These are phyloP conservation scores for Noctua pronuba DNA, from an alignment of 2,888 invertebrate species.

Conservation along the genomic window DNA sequence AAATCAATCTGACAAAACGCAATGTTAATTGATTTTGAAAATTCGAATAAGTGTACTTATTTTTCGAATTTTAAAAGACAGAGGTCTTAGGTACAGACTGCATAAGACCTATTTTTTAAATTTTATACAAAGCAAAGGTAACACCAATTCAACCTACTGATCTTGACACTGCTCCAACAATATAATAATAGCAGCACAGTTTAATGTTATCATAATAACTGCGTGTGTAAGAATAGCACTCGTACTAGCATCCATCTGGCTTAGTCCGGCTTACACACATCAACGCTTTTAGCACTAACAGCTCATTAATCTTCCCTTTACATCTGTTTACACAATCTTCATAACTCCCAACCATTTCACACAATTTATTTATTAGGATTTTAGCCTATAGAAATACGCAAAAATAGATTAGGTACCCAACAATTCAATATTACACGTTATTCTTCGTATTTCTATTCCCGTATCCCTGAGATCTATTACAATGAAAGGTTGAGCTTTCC, in stretches of 20 bases:
- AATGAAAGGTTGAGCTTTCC: slow-evolving; percentile 55
- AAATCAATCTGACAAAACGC: neutral
- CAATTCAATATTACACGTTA: slow-evolving; percentile 28
- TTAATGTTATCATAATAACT: slow-evolving; percentile 43
- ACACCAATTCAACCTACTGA: slow-evolving; percentile 20
- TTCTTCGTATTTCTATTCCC: slow-evolving; percentile 43
- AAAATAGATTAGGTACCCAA: slow-evolving; percentile 42
- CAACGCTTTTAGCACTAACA: slow-evolving; percentile 67
- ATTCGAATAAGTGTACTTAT: neutral
- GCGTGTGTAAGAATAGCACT: slow-evolving; percentile 32
- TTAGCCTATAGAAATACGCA: slow-evolving; percentile 41
- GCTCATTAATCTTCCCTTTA: slow-evolving; percentile 71
- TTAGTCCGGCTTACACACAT: slow-evolving; percentile 69
- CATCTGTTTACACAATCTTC: slow-evolving; percentile 69
- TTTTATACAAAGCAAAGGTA: slow-evolving; percentile 7
- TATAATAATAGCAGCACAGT: slow-evolving; percentile 21
- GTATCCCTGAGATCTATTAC: slow-evolving; percentile 45
- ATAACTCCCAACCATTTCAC: slow-evolving; percentile 67
- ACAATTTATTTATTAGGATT: slow-evolving; percentile 60
- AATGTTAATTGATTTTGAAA: neutral
- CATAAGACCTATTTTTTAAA: neutral
- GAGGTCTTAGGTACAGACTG: neutral
- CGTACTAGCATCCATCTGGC: slow-evolving; percentile 64
- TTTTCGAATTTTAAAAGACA: neutral
- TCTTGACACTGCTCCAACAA: slow-evolving; percentile 40